Evolutionary conservation across 2,113 vertebrate species (phyloP).

Genomic region (Corynorhinus townsendii): DNA sequence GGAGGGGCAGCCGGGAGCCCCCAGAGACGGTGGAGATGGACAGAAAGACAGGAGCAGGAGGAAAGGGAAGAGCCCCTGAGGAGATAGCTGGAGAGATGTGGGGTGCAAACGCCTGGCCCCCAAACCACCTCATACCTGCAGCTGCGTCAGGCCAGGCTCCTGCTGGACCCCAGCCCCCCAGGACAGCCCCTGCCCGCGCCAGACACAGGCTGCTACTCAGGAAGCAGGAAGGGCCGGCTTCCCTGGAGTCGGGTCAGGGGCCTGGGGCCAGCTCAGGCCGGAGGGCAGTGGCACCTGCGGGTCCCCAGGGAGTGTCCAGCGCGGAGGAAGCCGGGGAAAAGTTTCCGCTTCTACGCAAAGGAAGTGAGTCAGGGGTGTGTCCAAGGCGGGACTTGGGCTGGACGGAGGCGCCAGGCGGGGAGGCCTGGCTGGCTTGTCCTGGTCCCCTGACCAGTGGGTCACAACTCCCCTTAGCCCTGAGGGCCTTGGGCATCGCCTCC

Average conservation of each 20-base stretch:
- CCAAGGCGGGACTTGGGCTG: constrained; percentile 33
- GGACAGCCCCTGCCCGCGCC: background rate
- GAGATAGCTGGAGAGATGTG: background rate
- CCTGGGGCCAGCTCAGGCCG: background rate
- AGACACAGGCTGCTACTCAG: background rate
- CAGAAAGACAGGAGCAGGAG: background rate
- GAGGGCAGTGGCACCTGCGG: constrained; percentile 10
- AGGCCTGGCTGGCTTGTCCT: background rate
- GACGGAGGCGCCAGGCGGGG: background rate
- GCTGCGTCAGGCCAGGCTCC: background rate
- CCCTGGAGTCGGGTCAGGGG: background rate
- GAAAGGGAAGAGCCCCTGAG: background rate
- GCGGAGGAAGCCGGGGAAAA: constrained; percentile 19
- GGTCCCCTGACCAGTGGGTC: background rate
- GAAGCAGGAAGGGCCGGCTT: background rate
- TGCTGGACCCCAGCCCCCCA: background rate
- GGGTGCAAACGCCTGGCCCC: background rate
- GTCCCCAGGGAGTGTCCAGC: background rate
- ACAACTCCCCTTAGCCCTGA: background rate
- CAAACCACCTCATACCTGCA: constrained; percentile 3
- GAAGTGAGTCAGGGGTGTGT: constrained; percentile 73
- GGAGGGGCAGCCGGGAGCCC: background rate
- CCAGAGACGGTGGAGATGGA: no score
- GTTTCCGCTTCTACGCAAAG: constrained; percentile 56
- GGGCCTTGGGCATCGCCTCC: no score